A percentile compares a stretch with the other conserved stretches of the same genome.
phyloP scores from a whole-genome alignment of 2,113 vertebrate genomes.

The Psittacus erithacus region DNA sequence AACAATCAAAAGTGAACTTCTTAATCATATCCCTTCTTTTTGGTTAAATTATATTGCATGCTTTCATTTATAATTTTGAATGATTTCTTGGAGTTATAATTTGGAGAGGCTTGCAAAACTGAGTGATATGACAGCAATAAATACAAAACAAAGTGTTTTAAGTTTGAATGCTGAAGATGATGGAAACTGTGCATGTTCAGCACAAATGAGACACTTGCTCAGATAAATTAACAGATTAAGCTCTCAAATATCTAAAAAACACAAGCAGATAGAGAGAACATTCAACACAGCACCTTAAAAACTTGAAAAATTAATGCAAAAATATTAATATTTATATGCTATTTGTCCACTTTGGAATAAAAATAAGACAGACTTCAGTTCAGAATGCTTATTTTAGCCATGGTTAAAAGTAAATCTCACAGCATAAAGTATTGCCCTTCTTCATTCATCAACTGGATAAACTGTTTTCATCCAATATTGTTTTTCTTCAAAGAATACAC shows the following conservation, averaged over 20 bases:
- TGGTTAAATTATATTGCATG: not conserved
- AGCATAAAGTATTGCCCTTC: not conserved
- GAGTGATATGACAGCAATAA: not conserved
- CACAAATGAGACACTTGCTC: not conserved
- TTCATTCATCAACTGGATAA: not conserved
- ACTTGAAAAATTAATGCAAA: not conserved
- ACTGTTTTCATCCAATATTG: fast-evolving
- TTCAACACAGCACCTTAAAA: not conserved
- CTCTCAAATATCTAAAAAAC: not conserved
- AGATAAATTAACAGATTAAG: not conserved
- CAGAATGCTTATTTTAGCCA: not conserved
- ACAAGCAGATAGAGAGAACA: not conserved
- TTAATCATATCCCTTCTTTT: not conserved
- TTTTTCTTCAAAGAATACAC: not conserved
- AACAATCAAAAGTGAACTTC: not conserved
- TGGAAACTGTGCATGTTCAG: not conserved
- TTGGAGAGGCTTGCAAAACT: not conserved
- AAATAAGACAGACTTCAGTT: not conserved
- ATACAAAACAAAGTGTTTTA: not conserved
- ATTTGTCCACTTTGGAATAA: not conserved
- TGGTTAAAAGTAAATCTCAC: not conserved
- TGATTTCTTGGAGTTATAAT: not conserved
- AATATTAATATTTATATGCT: not conserved
- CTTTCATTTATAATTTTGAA: not conserved
- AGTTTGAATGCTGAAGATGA: not conserved